These are phyloP conservation scores for Physocephala rufipes DNA, from an alignment of 2,888 invertebrate genomes.

Conservation along the genomic window DNA sequence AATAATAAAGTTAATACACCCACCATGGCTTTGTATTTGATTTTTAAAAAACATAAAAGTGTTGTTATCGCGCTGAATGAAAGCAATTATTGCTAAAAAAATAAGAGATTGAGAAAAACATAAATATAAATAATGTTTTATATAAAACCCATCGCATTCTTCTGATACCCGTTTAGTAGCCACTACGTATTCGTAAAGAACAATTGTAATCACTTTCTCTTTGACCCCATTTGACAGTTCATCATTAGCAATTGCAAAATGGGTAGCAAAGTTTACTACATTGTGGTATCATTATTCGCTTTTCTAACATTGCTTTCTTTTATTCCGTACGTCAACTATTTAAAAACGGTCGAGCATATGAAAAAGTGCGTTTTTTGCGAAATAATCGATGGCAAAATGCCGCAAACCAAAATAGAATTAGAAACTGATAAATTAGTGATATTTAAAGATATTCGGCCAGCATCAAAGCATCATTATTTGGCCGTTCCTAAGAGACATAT, in stretches of 20 bases:
- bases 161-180: no score
- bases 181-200: no score
- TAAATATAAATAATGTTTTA: slow-evolving; percentile 10
- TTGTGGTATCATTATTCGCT: slow-evolving; percentile 38
- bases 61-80: neutral
- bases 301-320: slow-evolving; percentile 38
- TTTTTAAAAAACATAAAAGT: no score
- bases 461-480: slow-evolving; percentile 80
- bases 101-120: neutral
- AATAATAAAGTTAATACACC: no score
- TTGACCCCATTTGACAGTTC: neutral
- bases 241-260: slow-evolving; percentile 10
- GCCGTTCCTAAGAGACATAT: slow-evolving; percentile 82
- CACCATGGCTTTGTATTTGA: no score
- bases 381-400: slow-evolving; percentile 71
- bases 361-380: slow-evolving; percentile 78
- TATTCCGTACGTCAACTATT: slow-evolving; percentile 37
- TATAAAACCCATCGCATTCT: neutral
- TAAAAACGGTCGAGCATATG: slow-evolving; percentile 33
- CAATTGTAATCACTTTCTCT: slow-evolving; percentile 7
- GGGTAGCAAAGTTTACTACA: slow-evolving; percentile 38
- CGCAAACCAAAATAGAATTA: slow-evolving; percentile 71
- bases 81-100: neutral
- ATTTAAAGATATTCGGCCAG: slow-evolving; percentile 86
- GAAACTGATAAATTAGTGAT: slow-evolving; percentile 81